Conservation (phyloP, 2,797 vertebrate species). For the Spheniscus humboldti region DNA sequence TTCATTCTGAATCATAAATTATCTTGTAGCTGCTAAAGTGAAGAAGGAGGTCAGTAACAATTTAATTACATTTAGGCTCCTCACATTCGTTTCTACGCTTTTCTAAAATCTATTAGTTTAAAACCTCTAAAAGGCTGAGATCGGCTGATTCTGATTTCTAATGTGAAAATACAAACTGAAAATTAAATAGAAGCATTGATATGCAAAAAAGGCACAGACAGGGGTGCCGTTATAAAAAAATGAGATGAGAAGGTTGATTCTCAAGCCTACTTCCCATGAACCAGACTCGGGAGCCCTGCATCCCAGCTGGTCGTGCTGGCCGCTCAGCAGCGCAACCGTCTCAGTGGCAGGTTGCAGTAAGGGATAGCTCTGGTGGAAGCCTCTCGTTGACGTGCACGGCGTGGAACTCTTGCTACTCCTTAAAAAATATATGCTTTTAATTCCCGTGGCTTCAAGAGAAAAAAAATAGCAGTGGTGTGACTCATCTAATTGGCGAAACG, state of each 20-base stretch:
- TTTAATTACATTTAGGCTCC: neutral
- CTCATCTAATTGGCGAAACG: neutral
- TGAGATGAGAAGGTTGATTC: neutral
- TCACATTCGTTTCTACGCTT: neutral
- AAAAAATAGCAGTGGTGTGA: neutral
- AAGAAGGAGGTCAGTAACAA: neutral
- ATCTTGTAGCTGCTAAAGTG: neutral
- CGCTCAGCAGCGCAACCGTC: rapidly evolving
- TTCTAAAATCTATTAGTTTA: neutral
- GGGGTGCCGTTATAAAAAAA: neutral
- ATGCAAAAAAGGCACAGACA: neutral
- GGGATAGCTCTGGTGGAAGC: neutral
- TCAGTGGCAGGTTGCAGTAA: neutral
- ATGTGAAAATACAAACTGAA: neutral
- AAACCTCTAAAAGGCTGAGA: neutral
- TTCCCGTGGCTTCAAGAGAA: neutral
- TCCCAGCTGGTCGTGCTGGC: neutral
- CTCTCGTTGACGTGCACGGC: rapidly evolving
- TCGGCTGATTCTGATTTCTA: neutral
- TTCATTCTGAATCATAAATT: constrained; percentile 21
- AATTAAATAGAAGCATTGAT: neutral
- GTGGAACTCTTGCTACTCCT: neutral
- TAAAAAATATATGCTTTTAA: neutral
- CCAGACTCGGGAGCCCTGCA: neutral
- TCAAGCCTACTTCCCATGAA: neutral